phyloP scores from a whole-genome alignment of 2,113 vertebrate genomes.

The Uria aalge region DNA sequence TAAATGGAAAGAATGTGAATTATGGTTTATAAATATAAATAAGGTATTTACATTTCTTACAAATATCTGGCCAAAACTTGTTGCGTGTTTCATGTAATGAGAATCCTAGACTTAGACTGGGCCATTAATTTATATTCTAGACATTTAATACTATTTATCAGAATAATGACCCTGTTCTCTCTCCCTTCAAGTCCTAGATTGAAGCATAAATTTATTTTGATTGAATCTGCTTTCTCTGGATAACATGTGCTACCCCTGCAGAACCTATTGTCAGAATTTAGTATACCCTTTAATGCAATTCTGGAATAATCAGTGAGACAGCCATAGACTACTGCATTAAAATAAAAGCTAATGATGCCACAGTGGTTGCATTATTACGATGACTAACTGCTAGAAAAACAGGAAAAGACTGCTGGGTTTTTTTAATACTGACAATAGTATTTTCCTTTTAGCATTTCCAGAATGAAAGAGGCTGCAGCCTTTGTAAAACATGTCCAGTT shows the following conservation, averaged over 20 bases:
- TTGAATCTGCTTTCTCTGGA: not conserved
- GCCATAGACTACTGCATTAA: not conserved
- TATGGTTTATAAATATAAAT: not conserved
- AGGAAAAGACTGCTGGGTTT: not conserved
- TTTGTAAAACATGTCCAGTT: not conserved
- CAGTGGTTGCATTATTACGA: not conserved
- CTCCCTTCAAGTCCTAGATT: not conserved
- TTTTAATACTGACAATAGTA: not conserved
- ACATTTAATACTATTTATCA: not conserved
- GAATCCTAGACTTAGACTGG: not conserved
- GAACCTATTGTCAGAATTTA: not conserved
- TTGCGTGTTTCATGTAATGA: not conserved
- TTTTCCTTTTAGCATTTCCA: not conserved
- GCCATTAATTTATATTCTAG: not conserved
- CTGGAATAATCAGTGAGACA: not conserved
- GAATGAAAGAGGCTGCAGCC: not conserved
- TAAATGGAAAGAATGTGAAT: not conserved
- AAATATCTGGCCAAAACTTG: not conserved
- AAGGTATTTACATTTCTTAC: not conserved
- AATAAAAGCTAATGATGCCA: not conserved
- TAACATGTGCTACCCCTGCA: not conserved
- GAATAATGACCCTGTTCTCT: not conserved
- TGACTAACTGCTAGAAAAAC: not conserved
- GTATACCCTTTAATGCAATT: not conserved
- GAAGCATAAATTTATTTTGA: not conserved